Conservation (phyloP, 1,140 invertebrate genomes). For the Cydia fagiglandana region DNA sequence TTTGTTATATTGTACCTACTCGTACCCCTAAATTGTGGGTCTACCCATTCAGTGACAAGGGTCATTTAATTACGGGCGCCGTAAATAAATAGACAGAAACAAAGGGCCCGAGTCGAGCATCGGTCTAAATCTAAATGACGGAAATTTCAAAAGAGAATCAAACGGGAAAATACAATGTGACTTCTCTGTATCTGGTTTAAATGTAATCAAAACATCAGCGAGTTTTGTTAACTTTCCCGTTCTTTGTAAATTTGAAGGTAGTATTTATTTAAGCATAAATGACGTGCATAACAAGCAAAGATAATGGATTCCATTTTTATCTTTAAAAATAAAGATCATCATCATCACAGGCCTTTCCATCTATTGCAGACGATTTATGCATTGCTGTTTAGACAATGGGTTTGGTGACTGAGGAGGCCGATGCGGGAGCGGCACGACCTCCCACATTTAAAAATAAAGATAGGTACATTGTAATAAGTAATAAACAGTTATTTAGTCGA, state of each 20-base stretch:
- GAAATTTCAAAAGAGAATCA: slow-evolving; percentile 12
- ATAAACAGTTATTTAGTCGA: too few species aligned
- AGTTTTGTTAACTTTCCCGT: neutral
- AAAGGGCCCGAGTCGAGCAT: slow-evolving; percentile 21
- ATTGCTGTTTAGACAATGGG: too few species aligned
- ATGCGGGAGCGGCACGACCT: too few species aligned
- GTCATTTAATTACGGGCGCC: slow-evolving; percentile 24
- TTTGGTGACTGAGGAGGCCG: too few species aligned
- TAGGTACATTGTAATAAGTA: too few species aligned
- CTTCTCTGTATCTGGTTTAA: neutral
- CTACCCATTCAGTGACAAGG: slow-evolving; percentile 27
- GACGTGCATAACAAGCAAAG: neutral
- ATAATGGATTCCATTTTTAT: too few species aligned
- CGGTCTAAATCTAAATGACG: slow-evolving; percentile 26
- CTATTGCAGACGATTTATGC: too few species aligned
- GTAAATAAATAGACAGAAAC: slow-evolving; percentile 31
- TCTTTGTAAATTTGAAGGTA: neutral
- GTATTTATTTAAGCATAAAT: neutral
- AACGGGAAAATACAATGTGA: slow-evolving; percentile 4
- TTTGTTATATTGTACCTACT: slow-evolving; percentile 2
- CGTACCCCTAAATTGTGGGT: neutral
- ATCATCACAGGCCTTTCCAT: too few species aligned
- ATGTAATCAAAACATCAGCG: slow-evolving; percentile 1
- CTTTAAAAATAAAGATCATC: too few species aligned
- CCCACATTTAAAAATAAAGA: too few species aligned